These are phyloP conservation scores for Ashinkailepas kermadecensis DNA, from an alignment of 2,888 invertebrate species.

Conservation along the genomic window DNA sequence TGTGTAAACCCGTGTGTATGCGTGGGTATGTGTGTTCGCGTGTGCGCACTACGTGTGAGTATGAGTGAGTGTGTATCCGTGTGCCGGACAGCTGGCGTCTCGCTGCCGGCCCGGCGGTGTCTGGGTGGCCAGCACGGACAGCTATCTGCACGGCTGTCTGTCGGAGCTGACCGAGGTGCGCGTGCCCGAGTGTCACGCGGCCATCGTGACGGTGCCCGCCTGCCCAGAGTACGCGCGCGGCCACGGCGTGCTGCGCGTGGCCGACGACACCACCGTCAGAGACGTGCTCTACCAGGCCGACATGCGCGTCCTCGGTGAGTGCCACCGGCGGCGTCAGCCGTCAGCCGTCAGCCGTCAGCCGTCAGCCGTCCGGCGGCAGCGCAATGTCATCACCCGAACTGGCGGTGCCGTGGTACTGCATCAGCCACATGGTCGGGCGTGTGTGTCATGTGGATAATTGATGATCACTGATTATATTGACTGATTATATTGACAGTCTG, in stretches of 20 bases:
- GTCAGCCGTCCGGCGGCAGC: constrained; percentile 27
- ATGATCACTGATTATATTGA: too few species aligned
- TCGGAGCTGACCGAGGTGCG: not conserved
- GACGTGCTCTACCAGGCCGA: constrained; percentile 34
- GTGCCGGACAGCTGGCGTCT: constrained; percentile 37
- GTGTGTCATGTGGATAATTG: too few species aligned
- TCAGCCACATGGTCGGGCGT: too few species aligned
- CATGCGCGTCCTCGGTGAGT: constrained; percentile 35
- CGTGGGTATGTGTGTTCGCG: too few species aligned
- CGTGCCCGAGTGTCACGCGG: constrained; percentile 36
- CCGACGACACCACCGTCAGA: constrained; percentile 26
- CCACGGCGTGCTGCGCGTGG: constrained; percentile 44
- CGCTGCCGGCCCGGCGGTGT: constrained; percentile 42
- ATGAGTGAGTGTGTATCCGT: too few species aligned
- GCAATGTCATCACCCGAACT: not conserved
- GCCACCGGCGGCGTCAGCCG: constrained; percentile 15
- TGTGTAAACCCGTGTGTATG: too few species aligned
- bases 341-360: constrained; percentile 21
- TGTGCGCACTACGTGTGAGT: too few species aligned
- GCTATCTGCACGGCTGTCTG: constrained; percentile 37
- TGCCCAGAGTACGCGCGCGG: constrained; percentile 39
- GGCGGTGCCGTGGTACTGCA: too few species aligned
- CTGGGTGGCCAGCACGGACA: constrained; percentile 46
- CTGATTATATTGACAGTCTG: too few species aligned
- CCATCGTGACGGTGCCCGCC: constrained; percentile 41